Evolutionary conservation across 2,888 invertebrate genomes (phyloP).

Genomic region (Stenurella melanura): DNA sequence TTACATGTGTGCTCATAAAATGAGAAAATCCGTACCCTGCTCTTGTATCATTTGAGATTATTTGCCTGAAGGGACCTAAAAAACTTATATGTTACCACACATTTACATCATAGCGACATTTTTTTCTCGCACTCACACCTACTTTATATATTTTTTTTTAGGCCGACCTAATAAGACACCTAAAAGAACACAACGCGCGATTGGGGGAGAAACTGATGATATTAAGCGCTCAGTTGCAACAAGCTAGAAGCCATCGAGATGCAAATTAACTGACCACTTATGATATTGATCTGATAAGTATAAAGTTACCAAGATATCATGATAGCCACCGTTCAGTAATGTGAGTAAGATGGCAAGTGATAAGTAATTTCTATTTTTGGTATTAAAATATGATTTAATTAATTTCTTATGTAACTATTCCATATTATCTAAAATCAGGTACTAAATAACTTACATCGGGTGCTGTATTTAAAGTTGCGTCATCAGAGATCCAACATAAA

Average conservation of each 20-base stretch:
- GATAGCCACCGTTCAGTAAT: not conserved
- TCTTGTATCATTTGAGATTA: too few species aligned
- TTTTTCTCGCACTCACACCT: not conserved
- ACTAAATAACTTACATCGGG: not conserved
- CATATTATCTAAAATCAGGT: not conserved
- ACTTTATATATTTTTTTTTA: constrained; percentile 60
- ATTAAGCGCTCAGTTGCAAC: constrained; percentile 74
- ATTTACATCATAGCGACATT: too few species aligned
- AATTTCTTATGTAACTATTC: not conserved
- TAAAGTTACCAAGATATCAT: not conserved
- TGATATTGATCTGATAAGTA: constrained; percentile 4
- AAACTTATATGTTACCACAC: too few species aligned
- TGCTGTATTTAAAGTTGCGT: not conserved
- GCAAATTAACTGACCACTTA: constrained; percentile 29
- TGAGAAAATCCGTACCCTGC: too few species aligned
- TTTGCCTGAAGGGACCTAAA: too few species aligned
- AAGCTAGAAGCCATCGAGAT: constrained; percentile 45
- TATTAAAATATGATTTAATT: not conserved
- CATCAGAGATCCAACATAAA: too few species aligned
- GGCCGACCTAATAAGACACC: constrained; percentile 82
- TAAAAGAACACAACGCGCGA: constrained; percentile 81
- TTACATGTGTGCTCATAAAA: too few species aligned
- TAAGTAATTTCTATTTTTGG: not conserved
- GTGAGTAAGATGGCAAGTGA: not conserved
- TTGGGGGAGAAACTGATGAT: constrained; percentile 80